These are phyloP conservation scores for Arion vulgaris DNA, from an alignment of 1,140 invertebrate genomes.

Conservation along the genomic window DNA sequence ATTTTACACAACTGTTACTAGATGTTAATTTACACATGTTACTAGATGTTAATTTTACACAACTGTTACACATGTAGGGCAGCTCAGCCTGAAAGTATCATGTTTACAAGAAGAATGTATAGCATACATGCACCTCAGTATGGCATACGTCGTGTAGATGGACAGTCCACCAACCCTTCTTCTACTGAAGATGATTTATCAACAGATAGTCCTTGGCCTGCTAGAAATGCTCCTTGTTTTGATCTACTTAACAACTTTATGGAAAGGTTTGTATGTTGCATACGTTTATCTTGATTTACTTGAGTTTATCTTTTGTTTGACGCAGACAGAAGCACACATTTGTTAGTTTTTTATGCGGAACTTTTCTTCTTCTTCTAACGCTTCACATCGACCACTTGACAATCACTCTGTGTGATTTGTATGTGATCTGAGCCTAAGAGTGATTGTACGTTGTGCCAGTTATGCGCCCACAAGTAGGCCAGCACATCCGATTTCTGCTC, in stretches of 20 bases:
- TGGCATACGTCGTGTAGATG: conserved; percentile 58
- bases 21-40: no score
- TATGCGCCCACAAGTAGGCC: no score
- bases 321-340: not conserved
- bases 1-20: no score
- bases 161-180: conserved; percentile 48
- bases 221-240: conserved; percentile 71
- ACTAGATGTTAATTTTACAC: no score
- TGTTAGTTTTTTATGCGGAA: no score
- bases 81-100: conserved; percentile 55
- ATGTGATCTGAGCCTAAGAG: no score
- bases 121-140: conserved; percentile 68
- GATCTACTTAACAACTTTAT: conserved; percentile 71
- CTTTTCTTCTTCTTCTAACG: no score
- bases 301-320: not conserved
- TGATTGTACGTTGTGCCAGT: no score
- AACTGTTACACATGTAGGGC: conserved; percentile 45
- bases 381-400: no score
- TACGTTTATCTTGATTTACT: no score
- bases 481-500: no score
- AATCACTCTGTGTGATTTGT: no score
- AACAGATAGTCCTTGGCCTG: conserved; percentile 71
- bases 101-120: conserved; percentile 69
- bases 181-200: conserved; percentile 67
- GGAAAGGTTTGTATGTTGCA: conserved; percentile 66